phyloP scores from a whole-genome alignment of 2,797 vertebrate genomes.

The Buceros bicornis region DNA sequence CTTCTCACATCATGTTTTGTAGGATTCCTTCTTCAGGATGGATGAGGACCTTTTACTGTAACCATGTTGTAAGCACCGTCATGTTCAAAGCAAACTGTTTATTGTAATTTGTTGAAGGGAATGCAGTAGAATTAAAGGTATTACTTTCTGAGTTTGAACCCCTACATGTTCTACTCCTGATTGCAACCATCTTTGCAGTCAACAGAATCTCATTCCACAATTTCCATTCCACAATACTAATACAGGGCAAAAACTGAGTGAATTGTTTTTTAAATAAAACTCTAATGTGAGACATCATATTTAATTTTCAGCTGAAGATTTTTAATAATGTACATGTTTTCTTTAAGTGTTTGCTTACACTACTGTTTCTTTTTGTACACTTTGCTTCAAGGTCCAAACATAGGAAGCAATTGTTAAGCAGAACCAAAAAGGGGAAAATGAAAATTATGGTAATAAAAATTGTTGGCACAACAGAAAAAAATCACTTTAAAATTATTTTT shows the following conservation, averaged over 20 bases:
- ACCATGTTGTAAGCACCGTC: not conserved
- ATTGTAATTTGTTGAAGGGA: not conserved
- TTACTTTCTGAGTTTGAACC: not conserved
- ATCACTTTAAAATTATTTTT: not conserved
- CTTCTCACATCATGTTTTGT: not conserved
- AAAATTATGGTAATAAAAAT: not conserved
- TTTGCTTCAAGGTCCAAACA: not conserved
- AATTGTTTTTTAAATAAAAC: not conserved
- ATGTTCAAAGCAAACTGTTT: not conserved
- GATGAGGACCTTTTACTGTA: not conserved
- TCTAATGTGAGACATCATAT: not conserved
- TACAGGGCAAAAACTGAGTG: accelerated
- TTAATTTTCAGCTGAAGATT: not conserved
- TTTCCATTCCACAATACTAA: too few species aligned
- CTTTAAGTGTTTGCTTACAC: not conserved
- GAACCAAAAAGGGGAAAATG: not conserved
- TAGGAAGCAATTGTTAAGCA: not conserved
- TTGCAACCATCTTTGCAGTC: not conserved
- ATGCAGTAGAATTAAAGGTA: not conserved
- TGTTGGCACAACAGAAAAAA: not conserved
- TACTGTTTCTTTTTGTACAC: not conserved
- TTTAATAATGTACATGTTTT: not conserved
- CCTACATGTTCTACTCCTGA: not conserved
- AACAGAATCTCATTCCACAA: not conserved
- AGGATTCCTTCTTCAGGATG: not conserved